Evolutionary conservation across 2,113 vertebrate genomes (phyloP).

Genomic region (Motacilla tschutschensis): DNA sequence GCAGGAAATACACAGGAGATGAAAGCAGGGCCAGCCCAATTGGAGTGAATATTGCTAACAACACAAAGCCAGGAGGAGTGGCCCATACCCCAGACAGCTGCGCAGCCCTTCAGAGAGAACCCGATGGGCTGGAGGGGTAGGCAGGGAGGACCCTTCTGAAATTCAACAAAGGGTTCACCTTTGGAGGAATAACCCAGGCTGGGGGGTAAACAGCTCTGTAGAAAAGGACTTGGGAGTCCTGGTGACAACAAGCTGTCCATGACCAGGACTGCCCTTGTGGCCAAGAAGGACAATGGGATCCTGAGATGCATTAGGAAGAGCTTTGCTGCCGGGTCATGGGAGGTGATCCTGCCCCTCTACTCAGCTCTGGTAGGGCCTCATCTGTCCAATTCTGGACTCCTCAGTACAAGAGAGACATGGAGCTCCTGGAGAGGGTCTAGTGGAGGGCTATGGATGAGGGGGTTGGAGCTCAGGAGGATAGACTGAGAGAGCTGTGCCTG

Average conservation of each 20-base stretch:
- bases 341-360: background rate
- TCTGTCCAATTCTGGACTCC: background rate
- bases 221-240: background rate
- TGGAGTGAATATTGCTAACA: background rate
- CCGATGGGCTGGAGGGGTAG: rapidly evolving
- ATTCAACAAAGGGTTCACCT: background rate
- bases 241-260: background rate
- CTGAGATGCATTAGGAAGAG: background rate
- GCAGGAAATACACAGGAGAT: background rate
- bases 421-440: background rate
- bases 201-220: background rate
- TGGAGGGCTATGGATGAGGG: background rate
- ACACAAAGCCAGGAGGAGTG: background rate
- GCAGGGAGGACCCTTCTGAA: background rate
- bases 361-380: background rate
- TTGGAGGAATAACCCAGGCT: background rate
- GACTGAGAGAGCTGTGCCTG: background rate
- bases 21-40: background rate
- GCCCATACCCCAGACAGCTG: background rate
- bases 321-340: background rate
- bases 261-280: background rate
- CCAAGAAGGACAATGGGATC: background rate
- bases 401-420: background rate
- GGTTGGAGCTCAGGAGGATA: background rate
- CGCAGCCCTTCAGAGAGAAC: background rate